These are phyloP conservation scores for Pipistrellus kuhlii DNA, from an alignment of 2,797 vertebrate species.

Conservation along the genomic window DNA sequence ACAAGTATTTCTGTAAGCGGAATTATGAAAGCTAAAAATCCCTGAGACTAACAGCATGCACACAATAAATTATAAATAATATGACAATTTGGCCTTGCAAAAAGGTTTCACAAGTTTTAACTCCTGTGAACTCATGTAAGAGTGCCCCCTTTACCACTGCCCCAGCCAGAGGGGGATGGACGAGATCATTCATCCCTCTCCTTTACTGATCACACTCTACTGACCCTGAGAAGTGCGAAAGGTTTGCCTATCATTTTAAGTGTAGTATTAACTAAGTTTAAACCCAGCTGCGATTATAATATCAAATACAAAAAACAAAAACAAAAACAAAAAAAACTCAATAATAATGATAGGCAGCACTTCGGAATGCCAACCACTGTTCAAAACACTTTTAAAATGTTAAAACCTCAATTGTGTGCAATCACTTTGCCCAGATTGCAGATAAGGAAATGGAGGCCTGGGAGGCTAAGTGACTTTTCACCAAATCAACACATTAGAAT, in stretches of 20 bases:
- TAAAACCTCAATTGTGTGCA: background rate
- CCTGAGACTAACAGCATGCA: background rate
- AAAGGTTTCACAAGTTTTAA: background rate
- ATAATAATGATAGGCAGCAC: background rate
- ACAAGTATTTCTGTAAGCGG: slow-evolving; percentile 25
- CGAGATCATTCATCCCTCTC: background rate
- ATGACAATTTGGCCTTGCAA: background rate
- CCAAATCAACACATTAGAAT: background rate
- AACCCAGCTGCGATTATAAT: background rate
- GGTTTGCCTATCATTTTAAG: background rate
- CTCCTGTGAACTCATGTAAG: background rate
- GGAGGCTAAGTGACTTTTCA: background rate
- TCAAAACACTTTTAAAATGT: background rate
- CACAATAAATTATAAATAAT: background rate
- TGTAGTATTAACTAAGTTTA: background rate
- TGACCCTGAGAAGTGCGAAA: background rate
- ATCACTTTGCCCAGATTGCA: background rate
- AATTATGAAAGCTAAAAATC: background rate
- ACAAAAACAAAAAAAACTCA: background rate
- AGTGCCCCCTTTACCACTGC: background rate
- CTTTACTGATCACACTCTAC: background rate
- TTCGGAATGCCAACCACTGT: background rate
- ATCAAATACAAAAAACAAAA: background rate
- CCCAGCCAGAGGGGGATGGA: background rate
- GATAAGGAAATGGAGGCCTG: background rate